Percentiles rank a stretch among this genome's conserved stretches.
Evolutionary conservation across 2,797 vertebrate genomes (phyloP).

Genomic region (Oreonectes daqikongensis): DNA sequence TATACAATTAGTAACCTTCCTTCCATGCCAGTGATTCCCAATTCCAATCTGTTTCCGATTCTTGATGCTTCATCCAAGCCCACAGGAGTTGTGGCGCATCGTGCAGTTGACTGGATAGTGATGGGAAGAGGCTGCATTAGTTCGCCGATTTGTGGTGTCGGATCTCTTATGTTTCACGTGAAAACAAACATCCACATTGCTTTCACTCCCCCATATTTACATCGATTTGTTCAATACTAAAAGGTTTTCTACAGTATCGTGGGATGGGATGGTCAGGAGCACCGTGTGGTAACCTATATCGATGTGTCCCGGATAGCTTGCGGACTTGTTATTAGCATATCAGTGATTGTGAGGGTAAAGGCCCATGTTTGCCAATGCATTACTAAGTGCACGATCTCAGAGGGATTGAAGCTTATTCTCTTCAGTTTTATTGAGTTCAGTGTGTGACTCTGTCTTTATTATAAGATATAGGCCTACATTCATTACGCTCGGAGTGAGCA

Average conservation of each 20-base stretch:
- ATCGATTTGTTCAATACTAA: constrained; percentile 16
- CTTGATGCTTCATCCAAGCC: not conserved
- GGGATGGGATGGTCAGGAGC: constrained; percentile 8
- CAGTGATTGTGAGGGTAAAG: not conserved
- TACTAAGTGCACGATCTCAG: not conserved
- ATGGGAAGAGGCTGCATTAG: constrained; percentile 2
- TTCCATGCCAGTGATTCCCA: constrained; percentile 39
- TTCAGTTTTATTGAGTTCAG: not conserved
- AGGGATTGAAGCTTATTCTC: not conserved
- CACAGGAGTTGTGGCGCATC: constrained; percentile 13
- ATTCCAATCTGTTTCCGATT: constrained; percentile 31
- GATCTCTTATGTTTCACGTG: constrained; percentile 18
- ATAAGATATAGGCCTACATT: constrained; percentile 10
- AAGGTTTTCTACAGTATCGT: not conserved
- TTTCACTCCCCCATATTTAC: constrained; percentile 4
- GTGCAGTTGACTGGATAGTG: constrained; percentile 26
- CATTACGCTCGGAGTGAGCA: not conserved
- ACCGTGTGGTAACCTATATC: constrained; percentile 1
- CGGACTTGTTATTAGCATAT: not conserved
- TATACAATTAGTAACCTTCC: constrained; percentile 44
- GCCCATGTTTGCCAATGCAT: not conserved
- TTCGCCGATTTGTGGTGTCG: constrained; percentile 20
- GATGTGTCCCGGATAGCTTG: not conserved
- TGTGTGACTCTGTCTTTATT: constrained; percentile 2
- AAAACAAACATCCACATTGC: constrained; percentile 11